phyloP scores from a whole-genome alignment of 2,797 vertebrate genomes.

The Peromyscus eremicus region DNA sequence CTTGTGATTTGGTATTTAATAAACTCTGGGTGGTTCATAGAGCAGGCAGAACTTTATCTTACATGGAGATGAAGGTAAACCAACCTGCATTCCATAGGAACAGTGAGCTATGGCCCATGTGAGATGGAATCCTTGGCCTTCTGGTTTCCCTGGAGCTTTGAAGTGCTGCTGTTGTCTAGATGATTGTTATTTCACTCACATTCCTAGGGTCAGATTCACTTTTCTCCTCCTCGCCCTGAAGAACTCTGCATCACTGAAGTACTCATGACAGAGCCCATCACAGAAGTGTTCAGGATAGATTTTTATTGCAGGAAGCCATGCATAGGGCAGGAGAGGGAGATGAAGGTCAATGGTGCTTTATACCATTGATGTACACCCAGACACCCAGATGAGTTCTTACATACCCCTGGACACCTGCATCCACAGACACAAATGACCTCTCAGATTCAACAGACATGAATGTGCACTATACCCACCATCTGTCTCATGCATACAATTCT shows the following conservation, averaged over 20 bases:
- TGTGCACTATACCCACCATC: rapidly evolving
- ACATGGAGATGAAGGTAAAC: not conserved
- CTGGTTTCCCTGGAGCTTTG: not conserved
- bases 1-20: not conserved
- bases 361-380: rapidly evolving
- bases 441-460: too few relatives aligned
- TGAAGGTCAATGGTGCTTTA: not conserved
- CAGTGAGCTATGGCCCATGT: not conserved
- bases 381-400: not conserved
- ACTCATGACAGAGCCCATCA: not conserved
- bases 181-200: slow-evolving; percentile 15
- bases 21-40: not conserved
- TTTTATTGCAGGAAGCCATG: not conserved
- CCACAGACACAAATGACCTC: not conserved
- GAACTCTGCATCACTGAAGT: not conserved
- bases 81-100: not conserved
- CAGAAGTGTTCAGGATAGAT: not conserved
- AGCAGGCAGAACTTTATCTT: not conserved
- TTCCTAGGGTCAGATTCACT: not conserved
- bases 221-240: not conserved
- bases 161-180: not conserved
- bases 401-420: rapidly evolving
- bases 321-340: not conserved
- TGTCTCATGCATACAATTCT: not conserved
- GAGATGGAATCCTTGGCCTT: not conserved